phyloP scores from a whole-genome alignment of 2,113 vertebrate species.

The Mandrillus leucophaeus region DNA sequence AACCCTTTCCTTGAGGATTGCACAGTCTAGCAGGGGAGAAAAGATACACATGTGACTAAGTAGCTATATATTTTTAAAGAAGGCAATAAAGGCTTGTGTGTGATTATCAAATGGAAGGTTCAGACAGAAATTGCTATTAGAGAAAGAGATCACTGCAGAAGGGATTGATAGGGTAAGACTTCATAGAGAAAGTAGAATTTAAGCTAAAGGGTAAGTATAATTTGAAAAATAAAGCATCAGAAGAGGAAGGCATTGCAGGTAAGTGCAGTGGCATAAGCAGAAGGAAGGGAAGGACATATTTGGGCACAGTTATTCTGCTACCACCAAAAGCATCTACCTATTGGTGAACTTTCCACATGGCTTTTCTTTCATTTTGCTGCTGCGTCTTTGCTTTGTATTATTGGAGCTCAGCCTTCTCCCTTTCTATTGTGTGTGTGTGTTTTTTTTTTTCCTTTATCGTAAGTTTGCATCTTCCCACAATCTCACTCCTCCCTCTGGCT shows the following conservation, averaged over 20 bases:
- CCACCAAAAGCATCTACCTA: not conserved
- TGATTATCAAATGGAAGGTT: conserved; percentile 17
- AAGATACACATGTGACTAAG: not conserved
- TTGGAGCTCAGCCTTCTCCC: not conserved
- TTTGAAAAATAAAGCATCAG: conserved; percentile 2
- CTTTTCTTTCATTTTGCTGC: conserved; percentile 8
- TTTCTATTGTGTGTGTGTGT: not conserved
- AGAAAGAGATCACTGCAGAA: conserved; percentile 36
- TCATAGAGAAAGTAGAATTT: conserved; percentile 9
- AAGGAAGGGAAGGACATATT: not conserved
- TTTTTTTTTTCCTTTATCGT: conserved; percentile 13
- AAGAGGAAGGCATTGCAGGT: not conserved
- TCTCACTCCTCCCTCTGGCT: not conserved
- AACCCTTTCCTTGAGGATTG: not conserved
- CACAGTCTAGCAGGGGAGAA: not conserved
- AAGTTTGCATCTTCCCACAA: not conserved
- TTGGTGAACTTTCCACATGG: not conserved
- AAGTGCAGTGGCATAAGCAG: not conserved
- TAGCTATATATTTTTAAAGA: not conserved
- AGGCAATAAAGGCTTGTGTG: not conserved
- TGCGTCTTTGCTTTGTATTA: not conserved
- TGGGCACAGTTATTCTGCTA: not conserved
- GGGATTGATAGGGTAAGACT: not conserved
- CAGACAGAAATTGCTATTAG: not conserved
- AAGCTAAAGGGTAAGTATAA: not conserved